phyloP scores from a whole-genome alignment of 2,797 vertebrate genomes.

The Squalus acanthias region DNA sequence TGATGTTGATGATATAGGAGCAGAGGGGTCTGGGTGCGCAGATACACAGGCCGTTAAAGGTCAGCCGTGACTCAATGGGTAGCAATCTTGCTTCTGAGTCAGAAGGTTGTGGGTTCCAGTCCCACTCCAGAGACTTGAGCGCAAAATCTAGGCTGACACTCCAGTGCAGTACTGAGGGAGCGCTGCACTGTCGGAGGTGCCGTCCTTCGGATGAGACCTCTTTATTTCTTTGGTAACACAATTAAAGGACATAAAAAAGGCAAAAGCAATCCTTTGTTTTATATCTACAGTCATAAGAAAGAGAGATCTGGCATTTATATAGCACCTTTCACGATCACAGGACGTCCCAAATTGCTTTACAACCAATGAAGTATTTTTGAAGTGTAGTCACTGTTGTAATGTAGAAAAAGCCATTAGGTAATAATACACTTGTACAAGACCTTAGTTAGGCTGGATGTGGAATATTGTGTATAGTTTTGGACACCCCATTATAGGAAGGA shows the following conservation, averaged over 20 bases:
- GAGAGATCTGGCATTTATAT: background rate
- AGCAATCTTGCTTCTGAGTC: too few species aligned
- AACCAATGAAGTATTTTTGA: background rate
- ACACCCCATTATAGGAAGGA: too few species aligned
- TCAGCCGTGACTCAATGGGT: background rate
- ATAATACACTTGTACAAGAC: background rate
- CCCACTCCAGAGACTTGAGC: background rate
- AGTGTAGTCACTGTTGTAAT: background rate
- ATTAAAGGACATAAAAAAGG: background rate
- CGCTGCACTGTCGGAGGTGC: background rate
- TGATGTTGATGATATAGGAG: background rate
- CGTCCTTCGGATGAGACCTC: background rate
- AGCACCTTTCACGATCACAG: background rate
- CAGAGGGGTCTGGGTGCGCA: background rate
- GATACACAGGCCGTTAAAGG: background rate
- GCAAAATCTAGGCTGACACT: background rate
- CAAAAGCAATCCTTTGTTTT: background rate
- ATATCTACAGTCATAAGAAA: background rate
- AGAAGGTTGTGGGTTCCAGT: background rate
- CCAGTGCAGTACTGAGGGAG: background rate
- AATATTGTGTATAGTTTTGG: background rate
- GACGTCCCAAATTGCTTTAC: background rate
- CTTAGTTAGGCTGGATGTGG: background rate
- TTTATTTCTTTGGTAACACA: background rate
- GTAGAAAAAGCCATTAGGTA: background rate